Conservation (phyloP, 2,888 invertebrate genomes). For the Anorthoa munda region DNA sequence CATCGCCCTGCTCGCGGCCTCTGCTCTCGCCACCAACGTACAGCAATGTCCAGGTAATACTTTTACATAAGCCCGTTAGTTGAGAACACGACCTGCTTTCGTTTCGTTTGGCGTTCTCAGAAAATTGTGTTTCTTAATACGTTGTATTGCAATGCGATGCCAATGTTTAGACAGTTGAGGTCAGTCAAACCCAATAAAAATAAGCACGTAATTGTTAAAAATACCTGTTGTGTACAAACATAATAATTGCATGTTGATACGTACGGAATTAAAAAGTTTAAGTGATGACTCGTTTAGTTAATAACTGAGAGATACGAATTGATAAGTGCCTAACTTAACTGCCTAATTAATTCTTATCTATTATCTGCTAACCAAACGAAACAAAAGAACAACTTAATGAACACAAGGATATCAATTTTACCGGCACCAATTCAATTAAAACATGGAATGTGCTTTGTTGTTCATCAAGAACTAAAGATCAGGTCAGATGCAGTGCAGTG, state of each 20-base stretch:
- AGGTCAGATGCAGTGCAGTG: background rate
- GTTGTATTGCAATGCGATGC: constrained; percentile 21
- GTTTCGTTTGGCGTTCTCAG: constrained; percentile 63
- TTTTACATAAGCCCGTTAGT: constrained; percentile 74
- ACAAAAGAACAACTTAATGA: constrained; percentile 13
- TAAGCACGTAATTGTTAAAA: background rate
- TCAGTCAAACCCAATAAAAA: constrained; percentile 32
- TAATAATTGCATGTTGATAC: background rate
- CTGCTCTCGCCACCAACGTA: constrained; percentile 78
- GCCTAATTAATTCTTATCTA: background rate
- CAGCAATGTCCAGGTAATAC: constrained; percentile 83
- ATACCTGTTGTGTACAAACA: background rate
- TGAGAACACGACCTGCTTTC: constrained; percentile 79
- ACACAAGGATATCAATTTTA: background rate
- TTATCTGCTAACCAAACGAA: constrained; percentile 3
- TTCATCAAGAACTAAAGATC: background rate
- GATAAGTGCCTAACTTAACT: background rate
- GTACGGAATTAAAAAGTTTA: background rate
- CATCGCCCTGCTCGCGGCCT: constrained; percentile 73
- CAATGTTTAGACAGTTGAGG: constrained; percentile 25
- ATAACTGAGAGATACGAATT: background rate
- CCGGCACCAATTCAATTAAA: constrained; percentile 5
- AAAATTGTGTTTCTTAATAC: constrained; percentile 41
- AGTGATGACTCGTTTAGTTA: background rate
- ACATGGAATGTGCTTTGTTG: constrained; percentile 2